Evolutionary conservation across 1,140 invertebrate genomes (phyloP), one percentile per base, ranked within the genome.

Genomic region (Drosophila parvula): DNA sequence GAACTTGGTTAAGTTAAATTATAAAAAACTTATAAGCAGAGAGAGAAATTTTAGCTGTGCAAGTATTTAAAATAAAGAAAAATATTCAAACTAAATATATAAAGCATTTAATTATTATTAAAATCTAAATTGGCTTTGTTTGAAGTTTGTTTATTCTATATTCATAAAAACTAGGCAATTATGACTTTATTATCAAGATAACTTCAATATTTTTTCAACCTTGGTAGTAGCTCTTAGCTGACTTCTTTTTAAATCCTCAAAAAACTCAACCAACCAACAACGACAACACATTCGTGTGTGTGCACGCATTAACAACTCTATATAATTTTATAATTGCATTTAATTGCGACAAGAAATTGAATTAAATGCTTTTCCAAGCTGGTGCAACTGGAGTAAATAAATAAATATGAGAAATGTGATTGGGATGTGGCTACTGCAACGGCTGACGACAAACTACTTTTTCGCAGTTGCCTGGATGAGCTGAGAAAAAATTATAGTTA

Each of bases 311-410:
- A 74, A 67, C 48, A 56, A 76, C 41, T 36, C 12, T 30, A 32
- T 32, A 50, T 50, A 30, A 32, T 50, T 50, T 64, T 85, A 73
- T 85, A 86, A 85, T 81, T 85, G 61, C 64, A 71, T 81, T 84
- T 81, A 85, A 85, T 86, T 88, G 70, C 75, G 62, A 62, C 65
- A 71, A 70, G 78, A 73, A 86, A 78, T 86, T 78, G 55, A 83
- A 83, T 83, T 65, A 76, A 80, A 67, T 62, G 74, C 67, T 57
- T 59, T 74, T 58, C 44, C 73, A 22, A 65, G 60, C 28, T 61
- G 58, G 36, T 32, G 38, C 47, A 53, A 45, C 38, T 27, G 10
- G 38, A 69, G 47, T 38, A 30, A 41, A 58, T 50, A 58, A 70
- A 58, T 58, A 59, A 57, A 34, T 38, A 48, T 75, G 73, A 76